These are phyloP conservation scores for Oncorhynchus clarkii DNA, from an alignment of 2,113 vertebrate species.

Conservation along the genomic window DNA sequence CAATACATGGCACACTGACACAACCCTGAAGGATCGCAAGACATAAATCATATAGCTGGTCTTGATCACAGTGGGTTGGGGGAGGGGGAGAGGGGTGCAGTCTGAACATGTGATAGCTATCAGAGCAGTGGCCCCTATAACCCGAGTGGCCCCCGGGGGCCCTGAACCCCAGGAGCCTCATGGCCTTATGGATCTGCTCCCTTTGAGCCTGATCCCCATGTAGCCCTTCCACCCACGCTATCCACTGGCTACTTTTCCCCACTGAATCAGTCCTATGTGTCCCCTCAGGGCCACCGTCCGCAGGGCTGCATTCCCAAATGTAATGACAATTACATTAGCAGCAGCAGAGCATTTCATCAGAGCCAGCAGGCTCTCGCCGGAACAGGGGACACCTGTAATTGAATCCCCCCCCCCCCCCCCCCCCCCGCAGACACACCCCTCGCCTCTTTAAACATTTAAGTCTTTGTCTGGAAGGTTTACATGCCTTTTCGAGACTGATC, in stretches of 20 bases:
- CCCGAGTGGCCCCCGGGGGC: no score
- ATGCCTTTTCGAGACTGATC: slow-evolving; percentile 85
- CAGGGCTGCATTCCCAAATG: slow-evolving; percentile 63
- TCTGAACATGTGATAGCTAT: no score
- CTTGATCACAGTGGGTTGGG: no score
- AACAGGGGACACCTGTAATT: slow-evolving; percentile 86
- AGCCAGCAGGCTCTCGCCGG: slow-evolving; percentile 71
- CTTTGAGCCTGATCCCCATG: neutral
- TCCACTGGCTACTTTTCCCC: slow-evolving; percentile 49
- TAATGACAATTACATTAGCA: slow-evolving; percentile 85
- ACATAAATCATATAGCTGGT: slow-evolving; percentile 22
- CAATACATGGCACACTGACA: slow-evolving; percentile 67
- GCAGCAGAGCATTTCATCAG: slow-evolving; percentile 81
- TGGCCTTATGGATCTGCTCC: neutral
- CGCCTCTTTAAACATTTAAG: slow-evolving; percentile 39
- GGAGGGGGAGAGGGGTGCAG: no score
- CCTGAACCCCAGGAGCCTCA: neutral
- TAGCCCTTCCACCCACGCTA: neutral
- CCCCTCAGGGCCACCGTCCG: slow-evolving; percentile 70
- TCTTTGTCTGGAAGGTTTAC: slow-evolving; percentile 90
- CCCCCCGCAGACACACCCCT: slow-evolving; percentile 65
- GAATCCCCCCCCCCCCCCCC: slow-evolving; percentile 67
- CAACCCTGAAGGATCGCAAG: slow-evolving; percentile 54
- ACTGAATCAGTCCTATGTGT: slow-evolving; percentile 64
- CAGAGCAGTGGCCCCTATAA: no score